Evolutionary conservation across 2,113 vertebrate genomes (phyloP), one percentile per base, ranked within the genome.

Genomic region (Eretmochelys imbricata): DNA sequence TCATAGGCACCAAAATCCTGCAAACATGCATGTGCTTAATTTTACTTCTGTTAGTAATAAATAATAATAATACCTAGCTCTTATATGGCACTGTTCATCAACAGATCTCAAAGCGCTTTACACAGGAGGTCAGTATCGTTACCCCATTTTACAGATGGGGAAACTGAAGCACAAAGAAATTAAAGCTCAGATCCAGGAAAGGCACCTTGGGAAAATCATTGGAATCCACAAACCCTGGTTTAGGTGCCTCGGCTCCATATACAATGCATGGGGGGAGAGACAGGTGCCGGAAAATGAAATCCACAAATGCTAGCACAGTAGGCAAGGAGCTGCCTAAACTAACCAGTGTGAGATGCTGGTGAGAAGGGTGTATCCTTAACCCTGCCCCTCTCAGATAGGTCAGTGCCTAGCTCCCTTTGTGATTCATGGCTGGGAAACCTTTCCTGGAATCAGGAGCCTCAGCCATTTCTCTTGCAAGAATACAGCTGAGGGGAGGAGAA

Each of bases 1-100:
- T 38, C 8, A 46, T 48, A 59, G 87, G 46, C 86, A 91, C 81
- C 90, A 86, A 97, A 95, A 95, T 46, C 93, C 89, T 95, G 78
- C 25, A 85, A 46, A 75, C 4, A 79, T 2, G 48, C 0, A 11
- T 84, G 89, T 80, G 79, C 93, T 93, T 91, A 90, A 75, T 85
- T 1, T 3, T 76, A 75, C 2, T 38, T 48, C 85, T 89, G 79
- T 92, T 91, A 93, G 93, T 88, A 69, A 20, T 69, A 27, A 5
- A 29, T 69, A 38, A 69, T 38, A 69, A 69, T 69, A n/a, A 69
- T 20, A 16, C 8, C 35, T 20, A 17, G 62, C 62, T 69, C 65
- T 69, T 38, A 14, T 14, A 62, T 62, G 31, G 29, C 57, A 62
- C 57, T 31, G 29, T 35, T 20, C 65, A 38, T 69, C 14, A 20